Evolutionary conservation across 2,888 invertebrate species (phyloP).

Genomic region (Lepidonotus clava): DNA sequence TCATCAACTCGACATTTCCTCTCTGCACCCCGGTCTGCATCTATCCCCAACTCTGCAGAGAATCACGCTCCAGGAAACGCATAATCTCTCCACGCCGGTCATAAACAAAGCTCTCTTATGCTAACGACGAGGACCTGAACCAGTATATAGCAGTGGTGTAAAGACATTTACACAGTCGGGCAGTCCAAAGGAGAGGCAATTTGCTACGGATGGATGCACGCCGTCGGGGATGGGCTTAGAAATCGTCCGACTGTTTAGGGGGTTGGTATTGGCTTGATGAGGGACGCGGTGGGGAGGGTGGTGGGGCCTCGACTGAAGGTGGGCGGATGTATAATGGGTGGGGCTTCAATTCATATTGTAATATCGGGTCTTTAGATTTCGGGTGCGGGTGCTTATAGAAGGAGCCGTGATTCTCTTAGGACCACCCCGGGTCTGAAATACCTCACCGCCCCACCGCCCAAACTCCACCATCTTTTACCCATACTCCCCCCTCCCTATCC

Average conservation of each 20-base stretch:
- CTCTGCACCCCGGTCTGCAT: background rate
- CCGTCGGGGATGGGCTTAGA: background rate
- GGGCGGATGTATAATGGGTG: background rate
- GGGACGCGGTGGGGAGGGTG: background rate
- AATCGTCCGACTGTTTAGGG: background rate
- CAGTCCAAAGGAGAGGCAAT: background rate
- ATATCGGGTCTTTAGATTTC: background rate
- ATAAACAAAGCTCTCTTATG: constrained; percentile 15
- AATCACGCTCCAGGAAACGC: background rate
- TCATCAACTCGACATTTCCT: background rate
- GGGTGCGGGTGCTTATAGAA: constrained; percentile 26
- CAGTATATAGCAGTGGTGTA: background rate
- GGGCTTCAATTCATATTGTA: background rate
- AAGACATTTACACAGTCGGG: background rate
- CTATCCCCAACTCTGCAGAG: background rate
- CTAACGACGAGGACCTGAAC: background rate
- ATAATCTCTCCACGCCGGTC: background rate
- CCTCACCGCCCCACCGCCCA: no score
- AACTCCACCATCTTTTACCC: background rate
- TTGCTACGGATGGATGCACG: background rate
- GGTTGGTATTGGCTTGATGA: constrained; percentile 38
- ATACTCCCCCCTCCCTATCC: background rate
- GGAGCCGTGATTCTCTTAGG: background rate
- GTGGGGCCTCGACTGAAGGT: no score
- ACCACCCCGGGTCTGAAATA: background rate